These are phyloP conservation scores for Bombus difficillimus DNA, from an alignment of 1,140 invertebrate species.

Conservation along the genomic window DNA sequence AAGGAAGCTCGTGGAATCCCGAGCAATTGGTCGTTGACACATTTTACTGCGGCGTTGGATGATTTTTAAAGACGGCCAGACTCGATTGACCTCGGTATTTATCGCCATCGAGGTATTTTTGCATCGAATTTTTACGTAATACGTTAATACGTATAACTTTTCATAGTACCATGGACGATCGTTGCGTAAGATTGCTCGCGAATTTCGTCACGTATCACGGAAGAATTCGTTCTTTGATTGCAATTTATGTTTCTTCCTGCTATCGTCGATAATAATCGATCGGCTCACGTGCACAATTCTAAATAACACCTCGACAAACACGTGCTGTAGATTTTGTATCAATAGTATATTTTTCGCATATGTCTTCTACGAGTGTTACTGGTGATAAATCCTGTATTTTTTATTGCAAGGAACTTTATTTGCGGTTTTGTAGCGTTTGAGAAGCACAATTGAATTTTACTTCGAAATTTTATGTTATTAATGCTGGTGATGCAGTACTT, in stretches of 20 bases:
- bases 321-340: too few species aligned
- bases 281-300: not conserved
- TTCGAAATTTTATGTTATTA: too few species aligned
- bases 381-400: not conserved
- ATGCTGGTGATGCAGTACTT: too few species aligned
- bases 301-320: too few species aligned
- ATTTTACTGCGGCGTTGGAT: slow-evolving; percentile 25
- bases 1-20: slow-evolving; percentile 36
- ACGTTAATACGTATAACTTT: not conserved
- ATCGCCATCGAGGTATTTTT: slow-evolving; percentile 7
- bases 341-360: too few species aligned
- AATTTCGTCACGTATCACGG: not conserved
- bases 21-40: slow-evolving; percentile 54
- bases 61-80: slow-evolving; percentile 35
- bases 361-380: not conserved
- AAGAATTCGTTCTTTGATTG: not conserved
- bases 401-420: not conserved
- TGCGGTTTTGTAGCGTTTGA: not conserved
- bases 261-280: slow-evolving; percentile 9
- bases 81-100: slow-evolving; percentile 41
- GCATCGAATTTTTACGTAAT: slow-evolving; percentile 36
- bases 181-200: not conserved
- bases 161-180: not conserved
- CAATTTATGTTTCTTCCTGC: not conserved
- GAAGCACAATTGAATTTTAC: not conserved